These are phyloP conservation scores for Podilymbus podiceps DNA, from an alignment of 2,113 vertebrate genomes.

Conservation along the genomic window DNA sequence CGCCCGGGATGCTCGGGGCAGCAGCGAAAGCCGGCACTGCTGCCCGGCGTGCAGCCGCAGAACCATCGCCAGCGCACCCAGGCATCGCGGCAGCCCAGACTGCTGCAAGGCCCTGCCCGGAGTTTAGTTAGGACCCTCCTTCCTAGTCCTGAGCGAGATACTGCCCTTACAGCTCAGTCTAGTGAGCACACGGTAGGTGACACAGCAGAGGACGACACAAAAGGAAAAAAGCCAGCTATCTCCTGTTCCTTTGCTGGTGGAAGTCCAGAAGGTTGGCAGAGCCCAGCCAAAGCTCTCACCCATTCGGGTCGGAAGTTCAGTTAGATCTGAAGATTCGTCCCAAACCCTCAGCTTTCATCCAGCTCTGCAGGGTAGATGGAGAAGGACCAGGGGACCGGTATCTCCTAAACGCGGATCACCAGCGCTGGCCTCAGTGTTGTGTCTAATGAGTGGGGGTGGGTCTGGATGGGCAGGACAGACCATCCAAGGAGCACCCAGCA, in stretches of 20 bases:
- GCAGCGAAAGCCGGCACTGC: not conserved
- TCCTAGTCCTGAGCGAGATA: not conserved
- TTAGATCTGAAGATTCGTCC: not conserved
- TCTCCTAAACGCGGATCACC: not conserved
- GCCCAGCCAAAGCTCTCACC: not conserved
- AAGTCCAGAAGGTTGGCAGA: not conserved
- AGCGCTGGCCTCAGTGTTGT: not conserved
- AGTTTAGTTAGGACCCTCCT: no score
- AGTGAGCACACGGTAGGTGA: not conserved
- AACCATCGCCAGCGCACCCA: no score
- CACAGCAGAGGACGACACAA: not conserved
- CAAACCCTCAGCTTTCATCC: not conserved
- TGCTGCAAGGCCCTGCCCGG: rapidly evolving
- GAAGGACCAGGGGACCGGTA: not conserved
- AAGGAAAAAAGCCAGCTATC: not conserved
- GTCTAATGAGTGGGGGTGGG: no score
- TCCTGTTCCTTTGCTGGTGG: not conserved
- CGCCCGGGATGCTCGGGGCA: not conserved
- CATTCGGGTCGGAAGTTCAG: not conserved
- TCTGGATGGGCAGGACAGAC: not conserved
- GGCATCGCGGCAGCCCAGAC: rapidly evolving
- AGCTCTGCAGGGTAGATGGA: no score
- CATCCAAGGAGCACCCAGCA: not conserved
- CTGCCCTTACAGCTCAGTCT: not conserved
- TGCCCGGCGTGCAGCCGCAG: no score